Evolutionary conservation across 2,113 vertebrate genomes (phyloP).

Genomic region (Hoplias malabaricus): DNA sequence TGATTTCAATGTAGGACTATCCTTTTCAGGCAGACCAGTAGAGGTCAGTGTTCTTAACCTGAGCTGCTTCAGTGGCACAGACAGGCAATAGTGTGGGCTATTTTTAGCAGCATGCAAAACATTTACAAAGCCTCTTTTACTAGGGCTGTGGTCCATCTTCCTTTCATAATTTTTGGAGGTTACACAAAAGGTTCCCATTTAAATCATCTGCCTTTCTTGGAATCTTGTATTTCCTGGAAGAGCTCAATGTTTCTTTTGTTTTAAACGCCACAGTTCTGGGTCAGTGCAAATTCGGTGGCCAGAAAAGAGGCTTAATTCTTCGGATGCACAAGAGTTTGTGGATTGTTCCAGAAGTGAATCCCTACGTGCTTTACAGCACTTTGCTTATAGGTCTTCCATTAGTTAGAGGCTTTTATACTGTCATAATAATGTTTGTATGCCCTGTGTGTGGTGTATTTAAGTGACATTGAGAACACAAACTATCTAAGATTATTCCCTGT

Average conservation of each 20-base stretch:
- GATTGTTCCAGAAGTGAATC: not conserved
- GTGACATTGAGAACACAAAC: too few relatives aligned
- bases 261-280: not conserved
- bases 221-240: too few relatives aligned
- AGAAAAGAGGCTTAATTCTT: not conserved
- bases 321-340: not conserved
- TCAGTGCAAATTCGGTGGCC: not conserved
- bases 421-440: too few relatives aligned
- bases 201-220: too few relatives aligned
- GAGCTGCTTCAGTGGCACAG: not conserved
- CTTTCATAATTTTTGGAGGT: too few relatives aligned
- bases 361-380: not conserved
- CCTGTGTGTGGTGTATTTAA: too few relatives aligned
- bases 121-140: not conserved
- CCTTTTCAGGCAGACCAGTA: slow-evolving; percentile 17
- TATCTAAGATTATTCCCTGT: too few relatives aligned
- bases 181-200: too few relatives aligned
- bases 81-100: not conserved
- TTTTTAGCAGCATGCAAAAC: not conserved
- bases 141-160: not conserved
- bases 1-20: not conserved
- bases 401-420: too few relatives aligned
- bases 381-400: not conserved
- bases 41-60: slow-evolving; percentile 36
- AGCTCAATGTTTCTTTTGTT: not conserved